Evolutionary conservation across 2,797 vertebrate species (phyloP).

Genomic region (Pangasius sanitwongsei): DNA sequence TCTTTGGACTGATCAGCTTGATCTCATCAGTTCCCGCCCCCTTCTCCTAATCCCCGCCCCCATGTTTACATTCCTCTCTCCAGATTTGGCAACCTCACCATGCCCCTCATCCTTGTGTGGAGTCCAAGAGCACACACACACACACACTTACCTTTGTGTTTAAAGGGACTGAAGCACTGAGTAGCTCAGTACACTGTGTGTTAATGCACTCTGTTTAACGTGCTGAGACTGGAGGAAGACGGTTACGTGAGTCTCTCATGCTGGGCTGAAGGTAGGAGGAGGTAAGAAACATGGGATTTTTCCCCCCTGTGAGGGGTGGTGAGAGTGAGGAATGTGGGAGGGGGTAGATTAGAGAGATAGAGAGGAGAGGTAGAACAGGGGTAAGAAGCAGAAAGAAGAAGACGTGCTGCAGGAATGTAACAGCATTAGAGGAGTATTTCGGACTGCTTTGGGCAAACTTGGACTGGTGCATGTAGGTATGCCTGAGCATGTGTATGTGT

Average conservation of each 20-base stretch:
- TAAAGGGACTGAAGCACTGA: constrained; percentile 51
- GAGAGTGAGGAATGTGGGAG: constrained; percentile 52
- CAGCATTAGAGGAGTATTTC: neutral
- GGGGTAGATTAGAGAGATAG: constrained; percentile 25
- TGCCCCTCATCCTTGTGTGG: constrained; percentile 52
- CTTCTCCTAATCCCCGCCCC: constrained; percentile 68
- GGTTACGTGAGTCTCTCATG: neutral
- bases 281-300: constrained; percentile 63
- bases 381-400: neutral
- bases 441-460: constrained; percentile 48
- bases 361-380: neutral
- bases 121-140: constrained; percentile 61
- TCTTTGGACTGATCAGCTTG: constrained; percentile 68
- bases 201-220: neutral
- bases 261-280: constrained; percentile 29
- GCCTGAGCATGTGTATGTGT: constrained; percentile 46
- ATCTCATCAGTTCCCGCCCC: constrained; percentile 49
- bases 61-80: constrained; percentile 85
- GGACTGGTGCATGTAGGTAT: constrained; percentile 47
- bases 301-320: constrained; percentile 11
- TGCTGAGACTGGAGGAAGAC: constrained; percentile 12
- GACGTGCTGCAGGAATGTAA: constrained; percentile 10
- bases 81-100: constrained; percentile 76
- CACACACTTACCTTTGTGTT: constrained; percentile 57
- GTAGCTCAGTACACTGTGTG: neutral